phyloP scores from a whole-genome alignment of 2,797 vertebrate species.

The Aselliscus stoliczkanus region DNA sequence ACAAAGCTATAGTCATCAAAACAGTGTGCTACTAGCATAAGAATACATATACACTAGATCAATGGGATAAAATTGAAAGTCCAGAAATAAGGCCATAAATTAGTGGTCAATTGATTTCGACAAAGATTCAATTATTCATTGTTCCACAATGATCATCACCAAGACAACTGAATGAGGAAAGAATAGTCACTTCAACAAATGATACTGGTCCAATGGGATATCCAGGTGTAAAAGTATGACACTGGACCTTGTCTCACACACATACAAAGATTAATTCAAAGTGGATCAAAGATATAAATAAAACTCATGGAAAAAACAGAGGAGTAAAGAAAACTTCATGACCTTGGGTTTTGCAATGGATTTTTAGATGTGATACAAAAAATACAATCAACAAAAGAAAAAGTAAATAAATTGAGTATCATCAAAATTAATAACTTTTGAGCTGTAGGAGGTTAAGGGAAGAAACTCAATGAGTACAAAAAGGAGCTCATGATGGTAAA shows the following conservation, averaged over 20 bases:
- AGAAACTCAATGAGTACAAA: not conserved
- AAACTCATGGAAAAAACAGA: not conserved
- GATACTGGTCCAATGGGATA: not conserved
- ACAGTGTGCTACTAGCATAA: not conserved
- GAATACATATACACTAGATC: not conserved
- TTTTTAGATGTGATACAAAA: not conserved
- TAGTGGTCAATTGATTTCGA: not conserved
- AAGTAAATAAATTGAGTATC: not conserved
- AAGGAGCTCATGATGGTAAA: not conserved
- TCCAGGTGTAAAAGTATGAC: not conserved
- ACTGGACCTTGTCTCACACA: not conserved
- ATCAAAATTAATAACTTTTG: not conserved
- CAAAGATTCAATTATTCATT: not conserved
- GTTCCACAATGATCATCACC: not conserved
- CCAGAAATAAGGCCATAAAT: not conserved
- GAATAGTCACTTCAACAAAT: not conserved
- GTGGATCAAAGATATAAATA: not conserved
- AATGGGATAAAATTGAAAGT: not conserved
- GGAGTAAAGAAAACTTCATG: not conserved
- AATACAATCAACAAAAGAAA: not conserved
- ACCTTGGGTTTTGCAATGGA: not conserved
- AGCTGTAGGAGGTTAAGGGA: not conserved
- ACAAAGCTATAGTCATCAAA: not conserved
- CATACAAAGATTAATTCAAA: not conserved
- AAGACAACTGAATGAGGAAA: not conserved